Conservation (phyloP, 2,113 vertebrate genomes). For the Pogona vitticeps region DNA sequence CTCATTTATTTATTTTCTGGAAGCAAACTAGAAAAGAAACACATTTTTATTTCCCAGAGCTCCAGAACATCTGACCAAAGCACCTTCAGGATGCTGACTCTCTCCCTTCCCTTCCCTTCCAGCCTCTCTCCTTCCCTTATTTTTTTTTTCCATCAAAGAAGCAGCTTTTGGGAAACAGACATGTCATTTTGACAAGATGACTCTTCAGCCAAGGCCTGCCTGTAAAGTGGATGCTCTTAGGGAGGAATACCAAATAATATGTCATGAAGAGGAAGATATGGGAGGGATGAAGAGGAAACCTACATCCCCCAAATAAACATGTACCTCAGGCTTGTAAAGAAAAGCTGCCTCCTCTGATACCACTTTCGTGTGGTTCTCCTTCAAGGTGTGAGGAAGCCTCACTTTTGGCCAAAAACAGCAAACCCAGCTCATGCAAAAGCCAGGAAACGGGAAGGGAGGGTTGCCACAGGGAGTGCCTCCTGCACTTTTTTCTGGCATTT, state of each 20-base stretch:
- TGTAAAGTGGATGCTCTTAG: slow-evolving; percentile 39
- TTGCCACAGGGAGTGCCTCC: not conserved
- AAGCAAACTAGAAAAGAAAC: slow-evolving; percentile 63
- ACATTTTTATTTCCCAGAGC: slow-evolving; percentile 56
- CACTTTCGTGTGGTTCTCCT: not conserved
- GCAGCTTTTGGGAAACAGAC: slow-evolving; percentile 72
- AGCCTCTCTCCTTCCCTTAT: slow-evolving; percentile 53
- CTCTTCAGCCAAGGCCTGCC: slow-evolving; percentile 48
- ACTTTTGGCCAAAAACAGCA: not conserved
- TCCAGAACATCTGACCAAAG: slow-evolving; percentile 76
- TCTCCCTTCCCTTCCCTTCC: not conserved
- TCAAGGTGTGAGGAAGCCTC: not conserved
- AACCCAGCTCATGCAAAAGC: not conserved
- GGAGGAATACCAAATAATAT: slow-evolving; percentile 46
- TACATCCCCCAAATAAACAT: slow-evolving; percentile 54
- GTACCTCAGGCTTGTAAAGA: slow-evolving; percentile 45
- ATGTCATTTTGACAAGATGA: slow-evolving; percentile 45
- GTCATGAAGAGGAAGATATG: slow-evolving; percentile 39
- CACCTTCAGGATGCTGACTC: slow-evolving; percentile 68
- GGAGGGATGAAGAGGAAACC: slow-evolving; percentile 35
- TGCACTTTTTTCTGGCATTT: not conserved
- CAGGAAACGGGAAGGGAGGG: too few species aligned
- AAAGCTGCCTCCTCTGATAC: not conserved
- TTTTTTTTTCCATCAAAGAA: slow-evolving; percentile 76
- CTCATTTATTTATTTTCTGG: slow-evolving; percentile 38